Percentiles rank a stretch among this genome's conserved stretches.
These are phyloP conservation scores for Tinamus major DNA, from an alignment of 2,797 vertebrate species.

Conservation along the genomic window DNA sequence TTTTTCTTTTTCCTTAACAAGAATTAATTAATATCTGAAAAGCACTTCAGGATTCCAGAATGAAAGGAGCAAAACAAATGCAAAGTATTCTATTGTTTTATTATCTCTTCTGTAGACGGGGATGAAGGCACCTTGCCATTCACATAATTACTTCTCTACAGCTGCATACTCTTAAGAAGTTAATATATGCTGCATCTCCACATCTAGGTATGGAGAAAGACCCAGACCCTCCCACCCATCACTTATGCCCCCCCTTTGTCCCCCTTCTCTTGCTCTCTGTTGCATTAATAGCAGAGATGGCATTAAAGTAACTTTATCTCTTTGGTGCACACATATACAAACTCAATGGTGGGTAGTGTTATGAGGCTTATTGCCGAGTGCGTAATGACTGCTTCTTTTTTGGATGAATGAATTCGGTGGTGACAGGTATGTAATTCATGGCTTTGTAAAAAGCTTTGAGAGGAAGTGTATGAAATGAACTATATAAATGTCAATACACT, in stretches of 20 bases:
- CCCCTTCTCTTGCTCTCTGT: constrained; percentile 1
- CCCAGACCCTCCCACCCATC: constrained; percentile 9
- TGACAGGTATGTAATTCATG: constrained; percentile 80
- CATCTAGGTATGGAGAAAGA: constrained; percentile 41
- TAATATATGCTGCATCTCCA: constrained; percentile 57
- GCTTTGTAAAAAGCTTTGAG: constrained; percentile 79
- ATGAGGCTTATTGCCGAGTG: constrained; percentile 70
- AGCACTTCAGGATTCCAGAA: constrained; percentile 23
- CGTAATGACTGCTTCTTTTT: constrained; percentile 76
- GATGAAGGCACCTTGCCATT: constrained; percentile 46
- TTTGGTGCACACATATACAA: constrained; percentile 68
- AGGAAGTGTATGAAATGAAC: constrained; percentile 77
- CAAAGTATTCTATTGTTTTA: constrained; percentile 51
- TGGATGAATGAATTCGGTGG: constrained; percentile 77
- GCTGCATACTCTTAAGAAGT: constrained; percentile 60
- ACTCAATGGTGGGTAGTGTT: constrained; percentile 64
- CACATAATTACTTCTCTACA: constrained; percentile 39
- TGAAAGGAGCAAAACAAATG: constrained; percentile 53
- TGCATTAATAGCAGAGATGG: constrained; percentile 60
- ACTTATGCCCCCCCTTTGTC: neutral
- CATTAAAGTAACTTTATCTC: constrained; percentile 74
- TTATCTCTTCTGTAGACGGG: neutral
- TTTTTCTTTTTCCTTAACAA: neutral
- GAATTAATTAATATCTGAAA: constrained; percentile 59
- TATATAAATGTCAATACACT: constrained; percentile 78